A percentile compares a stretch with the other conserved stretches of the same genome.
phyloP scores from a whole-genome alignment of 1,140 invertebrate species.

The Trichogramma pretiosum region DNA sequence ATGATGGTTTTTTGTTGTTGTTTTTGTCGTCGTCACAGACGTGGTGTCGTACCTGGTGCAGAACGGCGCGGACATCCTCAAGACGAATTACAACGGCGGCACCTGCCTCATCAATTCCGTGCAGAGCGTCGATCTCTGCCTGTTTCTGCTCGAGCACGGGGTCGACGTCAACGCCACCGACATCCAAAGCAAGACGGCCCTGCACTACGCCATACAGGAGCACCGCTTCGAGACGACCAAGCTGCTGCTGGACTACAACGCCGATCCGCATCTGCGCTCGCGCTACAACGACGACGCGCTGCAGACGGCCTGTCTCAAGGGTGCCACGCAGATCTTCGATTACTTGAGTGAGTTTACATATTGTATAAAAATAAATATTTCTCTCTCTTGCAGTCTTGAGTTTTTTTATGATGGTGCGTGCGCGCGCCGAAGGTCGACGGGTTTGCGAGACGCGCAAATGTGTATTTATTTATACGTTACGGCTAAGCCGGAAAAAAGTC shows the following conservation, averaged over 20 bases:
- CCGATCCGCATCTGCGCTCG: slow-evolving; percentile 67
- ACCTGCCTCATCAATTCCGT: slow-evolving; percentile 91
- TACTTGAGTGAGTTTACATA: slow-evolving; percentile 60
- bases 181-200: slow-evolving; percentile 82
- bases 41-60: slow-evolving; percentile 68
- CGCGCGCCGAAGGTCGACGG: neutral
- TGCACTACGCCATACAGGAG: slow-evolving; percentile 91
- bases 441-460: neutral
- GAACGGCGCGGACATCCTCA: slow-evolving; percentile 76
- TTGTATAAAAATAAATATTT: too few relatives aligned
- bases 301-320: slow-evolving; percentile 82
- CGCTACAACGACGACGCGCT: slow-evolving; percentile 83
- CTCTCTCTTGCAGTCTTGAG: too few relatives aligned
- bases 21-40: slow-evolving; percentile 21
- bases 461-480: too few relatives aligned
- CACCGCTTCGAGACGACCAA: slow-evolving; percentile 78
- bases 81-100: slow-evolving; percentile 84
- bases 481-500: too few relatives aligned
- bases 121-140: slow-evolving; percentile 73
- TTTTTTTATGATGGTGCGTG: too few relatives aligned
- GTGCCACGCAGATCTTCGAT: slow-evolving; percentile 71
- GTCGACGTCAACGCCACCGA: slow-evolving; percentile 80
- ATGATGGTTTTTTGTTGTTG: too few relatives aligned
- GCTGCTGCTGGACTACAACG: slow-evolving; percentile 69
- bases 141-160: slow-evolving; percentile 67